Conservation (phyloP, 1,140 invertebrate genomes). For the Zaprionus africanus region DNA sequence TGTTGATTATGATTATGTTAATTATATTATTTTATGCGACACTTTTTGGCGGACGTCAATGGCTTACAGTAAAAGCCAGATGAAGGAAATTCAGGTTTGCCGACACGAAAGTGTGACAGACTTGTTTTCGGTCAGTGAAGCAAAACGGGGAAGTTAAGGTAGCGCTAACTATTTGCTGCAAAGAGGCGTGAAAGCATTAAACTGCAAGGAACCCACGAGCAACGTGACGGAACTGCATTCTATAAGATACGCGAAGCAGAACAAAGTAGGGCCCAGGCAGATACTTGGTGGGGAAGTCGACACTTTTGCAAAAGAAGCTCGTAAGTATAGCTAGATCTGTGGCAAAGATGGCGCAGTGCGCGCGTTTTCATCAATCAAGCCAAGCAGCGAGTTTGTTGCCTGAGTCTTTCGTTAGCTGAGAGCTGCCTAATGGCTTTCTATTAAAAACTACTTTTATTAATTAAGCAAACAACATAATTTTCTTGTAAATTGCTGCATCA, state of each 20-base stretch:
- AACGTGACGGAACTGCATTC: neutral
- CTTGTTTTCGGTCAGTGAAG: neutral
- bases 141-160: neutral
- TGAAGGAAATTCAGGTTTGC: conserved; percentile 60
- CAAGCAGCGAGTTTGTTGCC: conserved; percentile 52
- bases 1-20: conserved; percentile 83
- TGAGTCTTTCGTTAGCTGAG: conserved; percentile 46
- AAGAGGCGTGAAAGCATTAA: neutral
- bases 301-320: conserved; percentile 30
- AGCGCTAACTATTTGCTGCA: conserved; percentile 9
- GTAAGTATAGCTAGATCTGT: conserved; percentile 35
- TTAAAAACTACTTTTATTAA: conserved; percentile 83
- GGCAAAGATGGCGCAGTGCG: conserved; percentile 23
- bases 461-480: conserved; percentile 82
- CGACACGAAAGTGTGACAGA: conserved; percentile 73
- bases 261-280: neutral
- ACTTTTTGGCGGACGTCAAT: conserved; percentile 53
- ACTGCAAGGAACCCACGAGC: neutral
- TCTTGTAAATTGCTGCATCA: conserved; percentile 76
- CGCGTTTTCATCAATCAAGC: conserved; percentile 32
- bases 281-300: conserved; percentile 18
- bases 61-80: conserved; percentile 62
- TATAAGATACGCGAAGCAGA: neutral
- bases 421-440: conserved; percentile 60
- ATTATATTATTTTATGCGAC: conserved; percentile 81